Base-by-base conservation (phyloP, 2,113 vertebrate genomes). In the Calyptommatus sinebrachiatus region DNA sequence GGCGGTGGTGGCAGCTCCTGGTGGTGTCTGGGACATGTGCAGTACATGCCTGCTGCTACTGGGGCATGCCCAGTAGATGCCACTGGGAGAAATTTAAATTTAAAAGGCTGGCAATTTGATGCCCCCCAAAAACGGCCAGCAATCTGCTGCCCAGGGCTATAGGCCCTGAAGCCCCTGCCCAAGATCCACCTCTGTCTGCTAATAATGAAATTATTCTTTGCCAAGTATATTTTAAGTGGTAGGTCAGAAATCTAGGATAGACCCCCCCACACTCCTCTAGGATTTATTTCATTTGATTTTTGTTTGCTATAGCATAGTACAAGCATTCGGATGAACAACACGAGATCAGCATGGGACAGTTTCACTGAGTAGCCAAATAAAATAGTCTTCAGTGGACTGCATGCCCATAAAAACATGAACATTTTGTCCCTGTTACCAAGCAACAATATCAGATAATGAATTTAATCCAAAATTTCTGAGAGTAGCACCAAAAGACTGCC, bases 161-260 rank as follows among this genome's bases (percentile, higher is more conserved):
- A n/a, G n/a, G n/a, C n/a, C n/a, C n/a, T n/a, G n/a, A n/a, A n/a
- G n/a, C n/a, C n/a, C n/a, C n/a, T n/a, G n/a, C n/a, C n/a, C n/a
- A n/a, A n/a, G n/a, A n/a, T n/a, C n/a, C n/a, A n/a, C n/a, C n/a
- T n/a, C n/a, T n/a, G n/a, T 90, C 88, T 90, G 86, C 87, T 88
- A 86, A 86, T 79, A 81, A 0, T 2, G 53, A 83, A 50, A 83
- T 73, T 71, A 45, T 50, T 35, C 67, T 50, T 21, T 0, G 82
- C 83, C 86, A 87, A 76, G 82, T 79, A 75, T 73, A 28, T 31
- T 81, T 57, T 74, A 67, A 60, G 35, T 4, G 2, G 21, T 20
- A 18, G 18, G 31, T 26, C 63, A 61, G 2, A 60, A 50, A 53
- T 81, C 57, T 68, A 21, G 8, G 68, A 79, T 29, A 62, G 28